Evolutionary conservation across 2,888 invertebrate genomes (phyloP).

Genomic region (Tipula unca): DNA sequence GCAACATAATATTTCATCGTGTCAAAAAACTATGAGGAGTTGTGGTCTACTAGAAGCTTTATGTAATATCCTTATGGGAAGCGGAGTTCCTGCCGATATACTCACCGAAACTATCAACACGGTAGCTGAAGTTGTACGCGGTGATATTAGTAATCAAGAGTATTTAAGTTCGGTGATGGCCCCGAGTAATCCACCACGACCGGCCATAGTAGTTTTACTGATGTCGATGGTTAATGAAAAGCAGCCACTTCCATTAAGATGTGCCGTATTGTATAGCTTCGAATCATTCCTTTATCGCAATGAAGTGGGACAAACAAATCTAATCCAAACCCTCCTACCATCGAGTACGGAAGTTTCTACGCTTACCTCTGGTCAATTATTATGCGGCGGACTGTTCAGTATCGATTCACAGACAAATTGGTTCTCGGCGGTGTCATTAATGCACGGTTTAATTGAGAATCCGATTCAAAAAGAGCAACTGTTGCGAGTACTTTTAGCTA

Average conservation of each 20-base stretch:
- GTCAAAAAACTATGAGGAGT: slow-evolving; percentile 82
- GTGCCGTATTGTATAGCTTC: slow-evolving; percentile 95
- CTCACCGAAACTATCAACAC: slow-evolving; percentile 93
- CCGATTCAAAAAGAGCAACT: slow-evolving; percentile 80
- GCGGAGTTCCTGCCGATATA: slow-evolving; percentile 93
- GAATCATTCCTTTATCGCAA: slow-evolving; percentile 93
- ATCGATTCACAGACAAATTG: slow-evolving; percentile 84
- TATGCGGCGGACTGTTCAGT: slow-evolving; percentile 89
- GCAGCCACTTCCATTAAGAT: slow-evolving; percentile 81
- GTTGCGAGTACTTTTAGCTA: slow-evolving; percentile 81
- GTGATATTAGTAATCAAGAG: slow-evolving; percentile 84
- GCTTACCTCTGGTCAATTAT: slow-evolving; percentile 74
- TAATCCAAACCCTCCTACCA: slow-evolving; percentile 88
- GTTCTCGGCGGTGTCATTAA: slow-evolving; percentile 88
- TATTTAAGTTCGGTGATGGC: slow-evolving; percentile 84
- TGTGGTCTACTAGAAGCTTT: slow-evolving; percentile 74
- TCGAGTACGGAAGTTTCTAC: slow-evolving; percentile 66
- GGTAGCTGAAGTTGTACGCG: slow-evolving; percentile 84
- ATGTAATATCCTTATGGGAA: slow-evolving; percentile 88
- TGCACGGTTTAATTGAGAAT: slow-evolving; percentile 84
- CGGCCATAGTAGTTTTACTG: slow-evolving; percentile 86
- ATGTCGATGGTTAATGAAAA: slow-evolving; percentile 98
- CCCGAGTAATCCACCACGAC: slow-evolving; percentile 86
- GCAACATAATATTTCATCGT: slow-evolving; percentile 66
- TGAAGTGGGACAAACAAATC: slow-evolving; percentile 74